Base-by-base conservation (phyloP, 1,140 invertebrate genomes). In the Diorhabda sublineata region DNA sequence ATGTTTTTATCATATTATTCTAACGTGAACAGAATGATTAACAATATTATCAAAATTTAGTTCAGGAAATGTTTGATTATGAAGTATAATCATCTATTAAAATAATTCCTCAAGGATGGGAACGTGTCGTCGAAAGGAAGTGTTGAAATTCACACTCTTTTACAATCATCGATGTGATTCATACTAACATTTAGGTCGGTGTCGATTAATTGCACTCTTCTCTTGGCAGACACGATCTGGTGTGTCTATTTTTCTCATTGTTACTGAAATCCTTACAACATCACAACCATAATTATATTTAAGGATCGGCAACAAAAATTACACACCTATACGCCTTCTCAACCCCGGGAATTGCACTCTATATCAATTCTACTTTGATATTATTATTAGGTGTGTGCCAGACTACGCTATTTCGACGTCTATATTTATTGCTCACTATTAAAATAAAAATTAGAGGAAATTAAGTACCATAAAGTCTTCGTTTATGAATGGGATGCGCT, bases 241-340 rank as follows among this genome's bases (percentile, higher is more conserved):
- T 56, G 52, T n/a, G 63, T 45, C n/a, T 52, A 8, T 52, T 52
- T 52, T n/a, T 52, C 47, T 52, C 52, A 64, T 64, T 64, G 63
- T 64, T 64, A 57, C 56, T 64, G 63, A 64, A 64, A 45, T 56
- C 5, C 58, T 60, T 42, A 60, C 58, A 60, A 60, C 63, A 64
- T 47, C 63, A 64, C 26, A 26, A 64, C 63, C 63, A 57, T 64
- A 64, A 64, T 64, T 64, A 64, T 64, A 64, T 11, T 56, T 26
- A 45, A 64, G 63, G 63, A 64, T 64, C 56, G 63, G 63, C 45
- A 64, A 41, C 8, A 64, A 64, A 64, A 64, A 64, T 64, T 52
- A 64, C 63, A 64, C 63, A 64, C 63, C 63, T 45, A 56, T 52
- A 64, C 63, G 63, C 63, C 63, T 64, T 45, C 47, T 52, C 47